Evolutionary conservation across 2,888 invertebrate genomes (phyloP).

Genomic region (Neoascia interrupta): DNA sequence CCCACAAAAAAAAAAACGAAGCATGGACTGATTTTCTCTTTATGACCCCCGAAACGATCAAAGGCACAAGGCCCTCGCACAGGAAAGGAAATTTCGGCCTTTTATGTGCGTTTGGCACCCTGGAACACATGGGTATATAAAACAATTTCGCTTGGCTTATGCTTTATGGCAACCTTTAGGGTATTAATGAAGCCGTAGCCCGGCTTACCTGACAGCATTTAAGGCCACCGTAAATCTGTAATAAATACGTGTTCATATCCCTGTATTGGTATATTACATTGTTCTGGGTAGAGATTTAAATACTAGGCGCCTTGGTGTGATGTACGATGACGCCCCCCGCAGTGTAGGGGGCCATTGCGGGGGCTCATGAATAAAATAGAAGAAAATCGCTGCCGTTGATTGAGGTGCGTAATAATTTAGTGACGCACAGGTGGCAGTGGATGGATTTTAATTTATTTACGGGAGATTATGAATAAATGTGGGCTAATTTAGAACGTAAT

Average conservation of each 20-base stretch:
- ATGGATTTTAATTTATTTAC: conserved; percentile 61
- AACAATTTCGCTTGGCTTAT: conserved; percentile 43
- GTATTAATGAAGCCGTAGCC: conserved; percentile 19
- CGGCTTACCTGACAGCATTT: conserved; percentile 36
- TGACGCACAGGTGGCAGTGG: conserved; percentile 20
- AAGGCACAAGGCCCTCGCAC: neutral
- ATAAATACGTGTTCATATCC: conserved; percentile 41
- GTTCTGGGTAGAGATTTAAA: conserved; percentile 41
- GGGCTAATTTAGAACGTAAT: conserved; percentile 56
- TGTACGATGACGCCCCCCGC: neutral
- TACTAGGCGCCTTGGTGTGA: conserved; percentile 9
- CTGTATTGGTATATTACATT: conserved; percentile 37
- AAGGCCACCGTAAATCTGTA: conserved; percentile 22
- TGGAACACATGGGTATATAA: conserved; percentile 4
- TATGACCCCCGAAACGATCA: conserved; percentile 18
- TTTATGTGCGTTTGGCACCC: neutral
- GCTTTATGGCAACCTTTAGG: conserved; percentile 36
- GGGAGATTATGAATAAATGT: conserved; percentile 59
- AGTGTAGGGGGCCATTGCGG: too few relatives aligned
- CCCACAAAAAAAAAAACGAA: too few relatives aligned
- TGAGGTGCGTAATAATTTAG: conserved; percentile 48
- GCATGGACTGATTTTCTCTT: neutral
- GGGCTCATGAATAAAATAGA: conserved; percentile 54
- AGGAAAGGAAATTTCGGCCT: neutral
- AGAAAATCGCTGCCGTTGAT: conserved; percentile 50